These are phyloP conservation scores for Crepidodera aurea DNA, from an alignment of 2,888 invertebrate genomes.

Conservation along the genomic window DNA sequence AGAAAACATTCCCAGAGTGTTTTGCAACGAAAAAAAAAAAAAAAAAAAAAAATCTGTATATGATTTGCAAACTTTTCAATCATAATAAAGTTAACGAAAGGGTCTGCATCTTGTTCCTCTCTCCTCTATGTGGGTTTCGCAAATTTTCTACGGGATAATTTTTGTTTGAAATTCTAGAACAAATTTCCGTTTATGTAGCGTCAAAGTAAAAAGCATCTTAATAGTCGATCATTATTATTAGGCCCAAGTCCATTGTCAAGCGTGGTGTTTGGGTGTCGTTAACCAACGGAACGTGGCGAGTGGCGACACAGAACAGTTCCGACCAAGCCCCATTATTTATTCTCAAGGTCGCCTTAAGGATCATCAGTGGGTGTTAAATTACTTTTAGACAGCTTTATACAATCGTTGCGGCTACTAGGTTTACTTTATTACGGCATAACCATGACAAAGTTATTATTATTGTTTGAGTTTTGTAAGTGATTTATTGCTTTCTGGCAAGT, in stretches of 20 bases:
- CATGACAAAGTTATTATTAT: slow-evolving; percentile 33
- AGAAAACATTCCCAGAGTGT: too few relatives aligned
- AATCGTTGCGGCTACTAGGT: slow-evolving; percentile 37
- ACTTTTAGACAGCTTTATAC: slow-evolving; percentile 26
- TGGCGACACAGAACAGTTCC: slow-evolving; percentile 3
- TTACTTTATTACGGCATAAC: slow-evolving; percentile 39
- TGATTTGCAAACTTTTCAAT: too few relatives aligned
- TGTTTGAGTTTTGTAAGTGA: slow-evolving; percentile 22
- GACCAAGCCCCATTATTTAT: slow-evolving; percentile 15
- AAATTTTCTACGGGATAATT: too few relatives aligned
- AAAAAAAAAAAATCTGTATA: too few relatives aligned
- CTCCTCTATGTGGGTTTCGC: too few relatives aligned
- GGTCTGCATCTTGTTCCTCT: too few relatives aligned
- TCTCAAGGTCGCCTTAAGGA: slow-evolving; percentile 15
- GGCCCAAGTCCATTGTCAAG: not conserved
- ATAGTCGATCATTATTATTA: too few relatives aligned
- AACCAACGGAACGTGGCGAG: slow-evolving; percentile 13
- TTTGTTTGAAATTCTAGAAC: too few relatives aligned
- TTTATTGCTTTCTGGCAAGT: slow-evolving; percentile 13
- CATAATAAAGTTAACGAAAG: too few relatives aligned
- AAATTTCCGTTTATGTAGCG: too few relatives aligned
- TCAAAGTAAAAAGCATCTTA: too few relatives aligned
- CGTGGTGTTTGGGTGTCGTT: slow-evolving; percentile 1
- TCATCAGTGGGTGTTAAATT: slow-evolving; percentile 29
- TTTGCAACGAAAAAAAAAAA: too few relatives aligned